Evolutionary conservation across 2,888 invertebrate genomes (phyloP), one percentile per base, ranked within the genome.

Genomic region (Diadromus collaris): DNA sequence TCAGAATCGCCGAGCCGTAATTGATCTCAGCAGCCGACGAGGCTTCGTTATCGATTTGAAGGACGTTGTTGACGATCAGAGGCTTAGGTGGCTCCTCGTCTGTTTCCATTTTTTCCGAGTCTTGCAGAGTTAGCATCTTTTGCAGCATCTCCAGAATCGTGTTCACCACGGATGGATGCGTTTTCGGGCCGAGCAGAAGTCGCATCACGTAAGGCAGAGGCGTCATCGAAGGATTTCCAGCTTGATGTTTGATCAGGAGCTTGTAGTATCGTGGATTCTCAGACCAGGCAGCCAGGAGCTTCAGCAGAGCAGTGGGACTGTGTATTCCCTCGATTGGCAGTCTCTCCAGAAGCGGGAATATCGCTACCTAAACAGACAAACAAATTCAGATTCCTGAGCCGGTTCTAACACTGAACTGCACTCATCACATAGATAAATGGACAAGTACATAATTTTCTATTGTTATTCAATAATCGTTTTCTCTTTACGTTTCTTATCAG

Each of bases 281-380:
- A 81, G 96, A 95, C 97, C 98, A 98, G 1, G 93, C 92, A 34
- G 94, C 92, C 24, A 98, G 92, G n/a, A 98, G 91, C 89, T 95
- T 96, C 21, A 98, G 90, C 69, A 98, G 91, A 2, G 95, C 93
- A 1, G 97, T 97, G 0, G 97, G 97, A 83, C 94, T 95, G 85
- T 96, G 95, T 72, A 97, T 94, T 10, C 97, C 95, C 88, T 98
- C 98, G 61, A 93, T 92, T 0, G 95, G 94, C 19, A 98, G 90
- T 87, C 95, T 96, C 13, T 93, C 92, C 74, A 97, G 91, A 86
- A 94, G 93, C 0, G 97, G 97, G 95, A 96, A 97, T 10, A 99
- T 93, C 63, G 95, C 94, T 0, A 95, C n/a, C n/a, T n/a, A n/a
- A n/a, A n/a, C n/a, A n/a, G n/a, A n/a, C n/a, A n/a, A n/a, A n/a